Evolutionary conservation across 2,113 vertebrate genomes (phyloP), one percentile per base, ranked within the genome.

Genomic region (Tupaia chinensis): DNA sequence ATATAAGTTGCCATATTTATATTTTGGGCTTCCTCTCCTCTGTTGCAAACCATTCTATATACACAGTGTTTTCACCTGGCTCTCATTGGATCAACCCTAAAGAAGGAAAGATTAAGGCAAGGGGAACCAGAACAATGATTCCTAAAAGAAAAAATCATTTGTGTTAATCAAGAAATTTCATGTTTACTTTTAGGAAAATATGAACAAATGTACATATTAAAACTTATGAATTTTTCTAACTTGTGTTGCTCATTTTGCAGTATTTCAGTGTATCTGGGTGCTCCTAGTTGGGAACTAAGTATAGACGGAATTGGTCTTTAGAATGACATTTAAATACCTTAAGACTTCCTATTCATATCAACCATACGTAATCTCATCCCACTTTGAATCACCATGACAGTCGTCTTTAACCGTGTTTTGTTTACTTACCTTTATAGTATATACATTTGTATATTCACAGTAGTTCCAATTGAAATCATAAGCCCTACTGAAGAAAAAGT

Each of bases 381-480:
- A 12, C 44, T 44, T 87, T 68, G 27, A 74, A 66, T 15, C 11
- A 79, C 15, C 15, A 66, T 10, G 5, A 58, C 29, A 44, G 7
- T 65, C 12, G 79, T 20, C 15, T 91, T 73, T 87, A 80, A 76
- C 53, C 15, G 58, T 73, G 60, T 10, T 86, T 78, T 20, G 34
- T 17, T 79, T 65, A 91, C 20, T 79, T 80, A 66, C 44, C 58
- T 22, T 78, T 56, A 73, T 15, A 44, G 56, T 85, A 58, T 58
- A 63, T 23, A 34, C 5, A 76, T 72, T 91, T 86, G 1, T 63
- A 0, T 78, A 58, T 86, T 73, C 66, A 56, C 15, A 86, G 29
- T 44, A 54, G 34, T 91, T 23, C 11, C 13, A 63, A 73, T 86
- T 85, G 63, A 95, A 91, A 86, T 91, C n/a, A 74, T 25, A 87